Evolutionary conservation across 2,113 vertebrate species (phyloP).

Genomic region (Malaclemys terrapin): DNA sequence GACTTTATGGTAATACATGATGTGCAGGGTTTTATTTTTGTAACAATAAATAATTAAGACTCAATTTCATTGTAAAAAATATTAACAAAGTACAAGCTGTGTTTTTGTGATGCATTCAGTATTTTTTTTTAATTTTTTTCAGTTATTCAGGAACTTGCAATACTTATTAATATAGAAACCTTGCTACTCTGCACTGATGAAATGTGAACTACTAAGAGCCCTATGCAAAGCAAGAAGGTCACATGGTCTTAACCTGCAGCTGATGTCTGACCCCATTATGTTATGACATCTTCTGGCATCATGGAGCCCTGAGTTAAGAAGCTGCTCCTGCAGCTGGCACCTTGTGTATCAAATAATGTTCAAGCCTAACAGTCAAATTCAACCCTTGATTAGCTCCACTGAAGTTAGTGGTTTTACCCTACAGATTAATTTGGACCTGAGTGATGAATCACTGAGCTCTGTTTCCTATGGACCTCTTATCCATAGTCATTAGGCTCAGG

Average conservation of each 20-base stretch:
- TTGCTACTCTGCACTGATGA: neutral
- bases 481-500: neutral
- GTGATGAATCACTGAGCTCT: neutral
- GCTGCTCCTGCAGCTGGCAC: neutral
- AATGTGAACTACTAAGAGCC: neutral
- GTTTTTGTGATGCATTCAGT: neutral
- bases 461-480: slow-evolving; percentile 9
- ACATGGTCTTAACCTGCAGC: neutral
- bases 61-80: neutral
- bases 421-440: neutral
- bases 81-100: neutral
- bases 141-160: accelerated
- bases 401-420: neutral
- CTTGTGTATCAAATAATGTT: slow-evolving; percentile 1
- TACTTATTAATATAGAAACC: neutral
- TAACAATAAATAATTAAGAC: slow-evolving; percentile 40
- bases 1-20: neutral
- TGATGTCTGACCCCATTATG: neutral
- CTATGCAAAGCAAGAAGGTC: neutral
- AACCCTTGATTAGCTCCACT: slow-evolving; percentile 14
- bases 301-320: neutral
- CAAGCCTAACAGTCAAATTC: neutral
- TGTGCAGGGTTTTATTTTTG: neutral
- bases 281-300: neutral
- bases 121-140: neutral